Percentiles rank a stretch among this genome's conserved stretches.
Conservation (phyloP, 2,888 invertebrate species). For the Athalia circularis region DNA sequence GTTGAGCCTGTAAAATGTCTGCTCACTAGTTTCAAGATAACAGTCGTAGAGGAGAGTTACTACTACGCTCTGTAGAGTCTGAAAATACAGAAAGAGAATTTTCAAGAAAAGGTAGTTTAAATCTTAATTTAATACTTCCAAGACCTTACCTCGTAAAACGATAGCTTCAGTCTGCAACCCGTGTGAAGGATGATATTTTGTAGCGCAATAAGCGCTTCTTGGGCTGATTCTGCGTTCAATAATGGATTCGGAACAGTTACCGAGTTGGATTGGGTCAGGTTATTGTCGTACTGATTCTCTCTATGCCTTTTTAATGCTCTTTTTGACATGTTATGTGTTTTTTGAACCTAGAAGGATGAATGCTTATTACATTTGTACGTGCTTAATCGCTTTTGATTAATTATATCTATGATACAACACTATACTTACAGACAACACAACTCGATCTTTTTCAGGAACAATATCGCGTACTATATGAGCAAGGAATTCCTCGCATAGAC, state of each 20-base stretch:
- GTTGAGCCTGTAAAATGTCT: constrained; percentile 58
- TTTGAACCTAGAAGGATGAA: constrained; percentile 58
- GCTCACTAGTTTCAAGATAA: constrained; percentile 58
- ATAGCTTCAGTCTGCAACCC: constrained; percentile 57
- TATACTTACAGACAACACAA: constrained; percentile 61
- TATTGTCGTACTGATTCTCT: constrained; percentile 61
- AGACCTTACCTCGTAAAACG: constrained; percentile 62
- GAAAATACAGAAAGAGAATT: constrained; percentile 27
- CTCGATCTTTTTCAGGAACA: constrained; percentile 60
- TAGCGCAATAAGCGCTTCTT: constrained; percentile 59
- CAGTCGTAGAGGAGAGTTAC: constrained; percentile 62
- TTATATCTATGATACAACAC: neutral
- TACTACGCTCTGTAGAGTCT: constrained; percentile 61
- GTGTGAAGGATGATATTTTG: constrained; percentile 63
- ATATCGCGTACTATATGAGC: constrained; percentile 63
- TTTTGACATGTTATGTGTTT: constrained; percentile 62
- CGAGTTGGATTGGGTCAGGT: constrained; percentile 53
- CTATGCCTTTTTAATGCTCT: constrained; percentile 62
- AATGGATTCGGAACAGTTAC: constrained; percentile 38
- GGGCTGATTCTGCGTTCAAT: constrained; percentile 60
- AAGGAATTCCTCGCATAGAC: constrained; percentile 63
- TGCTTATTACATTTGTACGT: neutral
- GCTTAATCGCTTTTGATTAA: neutral
- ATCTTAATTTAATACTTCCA: no score
- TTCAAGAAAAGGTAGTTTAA: no score